Evolutionary conservation across 1,140 invertebrate species (phyloP), one percentile per base, ranked within the genome.

Genomic region (Pantala flavescens): DNA sequence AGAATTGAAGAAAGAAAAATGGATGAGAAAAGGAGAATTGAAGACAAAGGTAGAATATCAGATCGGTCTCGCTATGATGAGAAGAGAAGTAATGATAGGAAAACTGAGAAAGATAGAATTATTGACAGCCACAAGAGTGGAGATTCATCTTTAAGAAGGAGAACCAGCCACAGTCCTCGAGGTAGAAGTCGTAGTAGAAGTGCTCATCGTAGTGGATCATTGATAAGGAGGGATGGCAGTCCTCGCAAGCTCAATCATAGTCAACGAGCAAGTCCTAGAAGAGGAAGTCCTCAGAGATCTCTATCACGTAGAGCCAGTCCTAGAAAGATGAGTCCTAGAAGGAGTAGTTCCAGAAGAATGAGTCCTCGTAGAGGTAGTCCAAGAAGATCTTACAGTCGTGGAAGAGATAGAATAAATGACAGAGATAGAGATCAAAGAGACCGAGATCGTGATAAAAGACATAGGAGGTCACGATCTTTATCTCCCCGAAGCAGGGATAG

Each of bases 21-120:
- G 23, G 81, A 82, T 14, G 55, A 74, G 28, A 55, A 76, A 74
- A 75, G 49, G 74, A 81, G 77, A 75, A 77, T 80, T 77, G 73
- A 74, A 42, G 7, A 80, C 77, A 21, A 84, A 82, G 84, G 81
- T 82, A 85, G 76, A 83, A 87, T 76, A 74, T 49, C 77, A 81
- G 82, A 80, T 83, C 79, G 75, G 81, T 79, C 72, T 81, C 83
- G 23, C 82, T 79, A 79, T 81, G 77, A 74, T 75, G 75, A 74
- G 77, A 76, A 72, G 74, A 77, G 21, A 83, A 83, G 2, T 24
- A 81, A 81, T 14, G 81, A 82, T 11, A 80, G 79, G 83, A 71
- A 43, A 76, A 42, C 83, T 83, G 19, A 81, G 78, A 77, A 81
- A 81, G 80, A 82, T 78, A 49, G 73, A 79, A 71, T 70, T 70